Base-by-base conservation (phyloP, 2,888 invertebrate genomes). In the Leptinotarsa juncta region DNA sequence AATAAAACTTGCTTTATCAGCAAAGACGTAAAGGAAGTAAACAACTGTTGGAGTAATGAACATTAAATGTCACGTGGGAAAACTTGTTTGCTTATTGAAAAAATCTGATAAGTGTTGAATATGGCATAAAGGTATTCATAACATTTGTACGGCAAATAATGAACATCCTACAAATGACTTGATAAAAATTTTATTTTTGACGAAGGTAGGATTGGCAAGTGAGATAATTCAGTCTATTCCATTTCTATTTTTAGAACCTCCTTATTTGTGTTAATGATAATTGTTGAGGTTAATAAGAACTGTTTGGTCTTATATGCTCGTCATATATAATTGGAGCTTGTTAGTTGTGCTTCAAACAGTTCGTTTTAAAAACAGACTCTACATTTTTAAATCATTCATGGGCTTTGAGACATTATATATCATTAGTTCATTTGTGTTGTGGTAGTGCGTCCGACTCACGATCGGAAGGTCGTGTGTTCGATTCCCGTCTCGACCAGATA, bases 181-280 rank as follows among this genome's bases (percentile, higher is more conserved):
- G 67, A 50, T 20, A 49, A 53, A 67, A 32, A 68, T 32, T 55
- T 42, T 7, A 57, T 55, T 32, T 55, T 68, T n/a, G 14, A 20
- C 15, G 16, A 57, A 68, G 26, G 68, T 55, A 20, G 51, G 53
- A 51, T 18, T 42, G 49, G 14, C 42, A 18, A 32, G 15, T 26
- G 53, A n/a, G 53, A 67, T 53, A 53, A 32, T 32, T 57, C 18
- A 68, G 55, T 55, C 20, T 62, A 62, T n/a, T 62, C 55, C 55
- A 20, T 18, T 53, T 53, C 68, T 68, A 68, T 68, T 68, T 68
- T 18, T 68, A 53, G 68, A 42, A 68, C 10, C 68, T 55, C 68
- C 55, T 57, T 68, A 68, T 68, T 68, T 68, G 68, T 55, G n/a
- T 68, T 55, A 68, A 68, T 53, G 68, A 68, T 55, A 18, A 53